A percentile compares a stretch with the other conserved stretches of the same genome.
Conservation (phyloP, 2,888 invertebrate genomes). For the Lamproptera curius region DNA sequence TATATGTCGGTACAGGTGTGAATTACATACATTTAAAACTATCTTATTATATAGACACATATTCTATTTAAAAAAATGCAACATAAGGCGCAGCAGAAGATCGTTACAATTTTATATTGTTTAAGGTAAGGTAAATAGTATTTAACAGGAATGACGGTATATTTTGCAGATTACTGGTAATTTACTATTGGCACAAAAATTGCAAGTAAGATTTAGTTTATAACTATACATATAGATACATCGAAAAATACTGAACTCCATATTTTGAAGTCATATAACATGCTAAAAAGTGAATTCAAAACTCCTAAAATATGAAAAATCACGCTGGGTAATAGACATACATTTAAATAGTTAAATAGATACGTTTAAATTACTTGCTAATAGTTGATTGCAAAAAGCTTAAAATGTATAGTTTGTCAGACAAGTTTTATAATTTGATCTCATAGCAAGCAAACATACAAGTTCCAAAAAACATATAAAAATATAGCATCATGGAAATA, state of each 20-base stretch:
- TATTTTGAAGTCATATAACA: conserved; percentile 2
- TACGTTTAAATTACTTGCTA: background rate
- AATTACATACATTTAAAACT: conserved; percentile 10
- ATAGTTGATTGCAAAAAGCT: too few species aligned
- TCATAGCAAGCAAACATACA: too few species aligned
- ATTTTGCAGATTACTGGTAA: too few species aligned
- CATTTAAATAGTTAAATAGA: conserved; percentile 1
- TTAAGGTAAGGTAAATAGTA: too few species aligned
- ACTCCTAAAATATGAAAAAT: conserved; percentile 5
- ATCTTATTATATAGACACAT: background rate
- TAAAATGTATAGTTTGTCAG: too few species aligned
- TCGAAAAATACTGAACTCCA: conserved; percentile 17
- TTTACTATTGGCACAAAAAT: conserved; percentile 3
- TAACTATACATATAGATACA: conserved; percentile 9
- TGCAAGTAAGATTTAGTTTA: conserved; percentile 3
- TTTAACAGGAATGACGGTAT: background rate
- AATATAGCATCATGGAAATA: too few species aligned
- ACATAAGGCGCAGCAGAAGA: background rate
- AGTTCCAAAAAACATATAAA: too few species aligned
- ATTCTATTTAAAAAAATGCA: background rate
- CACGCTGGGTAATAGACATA: background rate
- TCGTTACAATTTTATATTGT: too few species aligned
- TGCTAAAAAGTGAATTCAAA: conserved; percentile 1
- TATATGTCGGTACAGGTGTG: conserved; percentile 13
- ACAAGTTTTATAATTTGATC: too few species aligned